A percentile compares a stretch with the other conserved stretches of the same genome.
Evolutionary conservation across 2,113 vertebrate genomes (phyloP).

Genomic region (Mesembrinibis cayennensis): DNA sequence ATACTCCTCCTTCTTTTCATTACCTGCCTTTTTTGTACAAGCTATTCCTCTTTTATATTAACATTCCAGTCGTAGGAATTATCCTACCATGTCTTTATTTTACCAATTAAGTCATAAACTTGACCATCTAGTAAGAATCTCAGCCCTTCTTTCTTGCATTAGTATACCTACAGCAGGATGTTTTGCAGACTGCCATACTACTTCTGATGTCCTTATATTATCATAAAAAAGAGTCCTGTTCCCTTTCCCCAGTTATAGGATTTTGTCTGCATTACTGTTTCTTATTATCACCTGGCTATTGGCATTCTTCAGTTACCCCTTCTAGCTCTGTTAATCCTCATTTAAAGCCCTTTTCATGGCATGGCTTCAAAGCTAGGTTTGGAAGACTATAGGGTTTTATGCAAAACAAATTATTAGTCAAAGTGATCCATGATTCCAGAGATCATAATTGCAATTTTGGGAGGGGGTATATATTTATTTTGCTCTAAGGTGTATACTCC

Average conservation of each 20-base stretch:
- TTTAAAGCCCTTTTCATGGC: not conserved
- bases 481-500: not conserved
- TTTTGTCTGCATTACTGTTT: not conserved
- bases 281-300: not conserved
- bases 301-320: not conserved
- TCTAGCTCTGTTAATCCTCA: not conserved
- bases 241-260: not conserved
- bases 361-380: not conserved
- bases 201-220: not conserved
- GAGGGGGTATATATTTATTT: not conserved
- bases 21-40: not conserved
- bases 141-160: not conserved
- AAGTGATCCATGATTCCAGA: not conserved
- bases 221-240: not conserved
- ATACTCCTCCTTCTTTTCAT: not conserved
- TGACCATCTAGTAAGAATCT: not conserved
- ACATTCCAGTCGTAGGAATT: not conserved
- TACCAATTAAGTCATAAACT: not conserved
- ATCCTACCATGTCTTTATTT: not conserved
- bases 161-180: not conserved
- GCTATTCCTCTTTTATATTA: not conserved
- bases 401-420: not conserved
- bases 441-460: not conserved
- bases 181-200: not conserved
- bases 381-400: not conserved